Evolutionary conservation across 2,888 invertebrate genomes (phyloP), one percentile per base, ranked within the genome.

Genomic region (Drosophila prostipennis): DNA sequence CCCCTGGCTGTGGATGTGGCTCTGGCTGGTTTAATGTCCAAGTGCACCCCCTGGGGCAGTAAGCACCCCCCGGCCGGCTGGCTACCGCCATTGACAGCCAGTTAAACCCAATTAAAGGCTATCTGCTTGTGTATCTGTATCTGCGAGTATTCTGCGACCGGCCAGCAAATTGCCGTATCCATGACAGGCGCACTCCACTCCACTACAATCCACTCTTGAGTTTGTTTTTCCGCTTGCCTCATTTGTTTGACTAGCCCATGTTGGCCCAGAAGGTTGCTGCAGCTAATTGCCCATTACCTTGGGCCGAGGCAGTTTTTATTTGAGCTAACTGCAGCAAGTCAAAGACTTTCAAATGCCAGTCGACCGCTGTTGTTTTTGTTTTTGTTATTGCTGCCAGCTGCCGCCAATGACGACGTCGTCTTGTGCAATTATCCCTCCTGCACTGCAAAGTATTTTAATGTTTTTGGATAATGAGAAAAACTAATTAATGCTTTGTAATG

Each of bases 331-430:
- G 78, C 76, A 69, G 76, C 67, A 46, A 40, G 43, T 69, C 69
- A 53, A 53, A 70, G 42, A 48, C 87, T 87, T 87, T 84, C 79
- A 70, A 81, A 87, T 84, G 78, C 64, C 80, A 82, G 43, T 40
- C 68, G 48, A 34, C 16, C 26, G 51, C 10, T 11, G 10, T 34
- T 34, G 10, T 34, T 34, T 10, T 37, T 40, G 40, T 46, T 26
- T 23, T 23, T 23, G 23, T 23, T 23, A 2, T 34, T 45, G 37
- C 49, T 52, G 76, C 78, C 81, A 81, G 87, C 82, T 85, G 87
- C 64, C 49, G 55, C 80, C 59, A 73, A 76, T 84, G 81, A 85
- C 85, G 59, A 10, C 36, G 57, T 72, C 58, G 80, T 69, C 55
- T 82, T 87, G 72, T 74, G 86, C 80, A 85, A 80, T 54, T 72